Conservation (phyloP, 2,113 vertebrate species). For the Chlorodrepanis virens region DNA sequence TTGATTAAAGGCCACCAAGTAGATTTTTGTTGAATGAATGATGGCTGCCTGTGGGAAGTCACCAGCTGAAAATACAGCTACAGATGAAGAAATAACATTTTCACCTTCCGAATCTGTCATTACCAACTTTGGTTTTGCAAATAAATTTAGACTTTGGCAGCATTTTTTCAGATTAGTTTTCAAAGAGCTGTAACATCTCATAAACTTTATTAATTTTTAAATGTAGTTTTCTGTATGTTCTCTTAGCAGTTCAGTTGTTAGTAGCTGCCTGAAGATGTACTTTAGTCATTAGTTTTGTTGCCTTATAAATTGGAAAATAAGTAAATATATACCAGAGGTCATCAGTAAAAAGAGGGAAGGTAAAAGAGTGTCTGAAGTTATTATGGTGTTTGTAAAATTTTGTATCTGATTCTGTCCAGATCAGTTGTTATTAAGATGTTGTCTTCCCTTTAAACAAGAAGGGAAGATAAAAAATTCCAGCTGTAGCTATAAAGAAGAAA, state of each 20-base stretch:
- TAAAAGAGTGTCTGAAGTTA: background rate
- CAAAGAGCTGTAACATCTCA: background rate
- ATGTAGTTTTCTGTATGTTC: background rate
- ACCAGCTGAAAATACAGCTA: conserved; percentile 17
- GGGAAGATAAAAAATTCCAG: background rate
- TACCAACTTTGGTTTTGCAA: background rate
- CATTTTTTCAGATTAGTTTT: background rate
- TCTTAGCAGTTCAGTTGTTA: background rate
- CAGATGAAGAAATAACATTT: background rate
- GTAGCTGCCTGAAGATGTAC: background rate
- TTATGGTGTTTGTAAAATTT: background rate
- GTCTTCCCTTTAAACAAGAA: background rate
- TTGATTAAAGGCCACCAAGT: background rate
- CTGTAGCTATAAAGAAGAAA: conserved; percentile 25
- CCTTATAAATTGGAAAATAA: background rate
- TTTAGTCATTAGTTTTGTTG: background rate
- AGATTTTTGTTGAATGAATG: background rate
- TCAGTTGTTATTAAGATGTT: background rate
- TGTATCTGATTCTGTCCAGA: background rate
- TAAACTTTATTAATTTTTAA: background rate
- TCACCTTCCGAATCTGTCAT: conserved; percentile 9
- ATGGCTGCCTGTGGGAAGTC: background rate
- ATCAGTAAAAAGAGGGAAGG: background rate
- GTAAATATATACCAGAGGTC: background rate
- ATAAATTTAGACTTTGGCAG: background rate